These are phyloP conservation scores for Arrhamphus sclerolepis DNA, from an alignment of 2,797 vertebrate species.

Conservation along the genomic window DNA sequence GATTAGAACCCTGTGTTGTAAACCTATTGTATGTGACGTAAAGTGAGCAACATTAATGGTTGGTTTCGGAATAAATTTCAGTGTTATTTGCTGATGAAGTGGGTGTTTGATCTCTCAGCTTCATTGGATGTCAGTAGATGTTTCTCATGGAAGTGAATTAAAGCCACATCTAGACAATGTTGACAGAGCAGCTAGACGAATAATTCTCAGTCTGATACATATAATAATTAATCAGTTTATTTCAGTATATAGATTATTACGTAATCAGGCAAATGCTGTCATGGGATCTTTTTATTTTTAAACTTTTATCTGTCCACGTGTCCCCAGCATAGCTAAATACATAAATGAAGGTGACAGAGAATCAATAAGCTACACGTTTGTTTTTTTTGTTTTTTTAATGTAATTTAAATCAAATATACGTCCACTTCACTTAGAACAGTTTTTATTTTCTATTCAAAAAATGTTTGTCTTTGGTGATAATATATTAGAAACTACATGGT, in stretches of 20 bases:
- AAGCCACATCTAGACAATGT: background rate
- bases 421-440: too few relatives aligned
- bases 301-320: background rate
- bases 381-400: too few relatives aligned
- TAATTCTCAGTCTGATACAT: too few relatives aligned
- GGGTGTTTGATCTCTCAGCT: conserved; percentile 7
- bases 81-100: background rate
- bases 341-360: conserved; percentile 12
- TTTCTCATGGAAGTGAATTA: background rate
- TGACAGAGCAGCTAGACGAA: background rate
- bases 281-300: background rate
- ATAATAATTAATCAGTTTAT: too few relatives aligned
- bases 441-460: background rate
- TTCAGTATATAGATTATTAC: background rate
- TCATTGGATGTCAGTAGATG: background rate
- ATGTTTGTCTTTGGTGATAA: conserved; percentile 13
- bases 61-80: conserved; percentile 6
- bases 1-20: background rate
- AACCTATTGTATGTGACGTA: background rate
- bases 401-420: too few relatives aligned
- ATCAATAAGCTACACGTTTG: background rate
- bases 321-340: background rate
- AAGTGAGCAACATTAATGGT: conserved; percentile 1
- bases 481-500: background rate
- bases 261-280: background rate